A percentile compares a stretch with the other conserved stretches of the same genome.
These are phyloP conservation scores for Gymnothorax javanicus DNA, from an alignment of 2,797 vertebrate genomes.

Conservation along the genomic window DNA sequence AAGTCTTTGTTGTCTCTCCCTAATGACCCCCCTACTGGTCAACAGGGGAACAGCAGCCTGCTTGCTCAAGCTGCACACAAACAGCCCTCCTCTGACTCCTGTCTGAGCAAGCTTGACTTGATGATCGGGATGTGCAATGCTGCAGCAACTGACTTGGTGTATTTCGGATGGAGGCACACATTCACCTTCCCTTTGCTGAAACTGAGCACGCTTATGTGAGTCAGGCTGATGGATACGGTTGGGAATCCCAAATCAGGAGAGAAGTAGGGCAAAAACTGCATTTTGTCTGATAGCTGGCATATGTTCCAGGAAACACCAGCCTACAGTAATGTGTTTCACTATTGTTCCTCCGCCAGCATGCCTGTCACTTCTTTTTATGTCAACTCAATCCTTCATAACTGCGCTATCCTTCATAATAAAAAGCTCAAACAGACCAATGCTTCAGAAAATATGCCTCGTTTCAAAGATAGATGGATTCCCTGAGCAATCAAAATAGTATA, in stretches of 20 bases:
- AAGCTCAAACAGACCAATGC: background rate
- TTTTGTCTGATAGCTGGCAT: background rate
- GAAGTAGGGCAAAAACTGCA: background rate
- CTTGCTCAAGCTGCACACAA: background rate
- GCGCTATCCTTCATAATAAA: background rate
- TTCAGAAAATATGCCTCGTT: background rate
- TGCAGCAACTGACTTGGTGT: background rate
- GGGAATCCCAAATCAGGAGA: background rate
- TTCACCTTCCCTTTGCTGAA: background rate
- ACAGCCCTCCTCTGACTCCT: background rate
- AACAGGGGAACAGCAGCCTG: no score
- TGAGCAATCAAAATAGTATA: background rate
- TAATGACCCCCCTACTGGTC: background rate
- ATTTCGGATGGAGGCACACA: background rate
- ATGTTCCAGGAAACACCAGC: background rate
- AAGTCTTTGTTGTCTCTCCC: background rate
- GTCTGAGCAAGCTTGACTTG: background rate
- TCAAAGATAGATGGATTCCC: background rate
- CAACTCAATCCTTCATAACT: background rate
- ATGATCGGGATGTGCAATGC: background rate
- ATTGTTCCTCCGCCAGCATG: background rate
- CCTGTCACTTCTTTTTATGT: background rate
- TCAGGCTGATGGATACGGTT: background rate
- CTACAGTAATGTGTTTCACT: background rate
- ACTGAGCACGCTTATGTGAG: background rate